phyloP scores from a whole-genome alignment of 2,113 vertebrate genomes.

The Saccopteryx leptura region DNA sequence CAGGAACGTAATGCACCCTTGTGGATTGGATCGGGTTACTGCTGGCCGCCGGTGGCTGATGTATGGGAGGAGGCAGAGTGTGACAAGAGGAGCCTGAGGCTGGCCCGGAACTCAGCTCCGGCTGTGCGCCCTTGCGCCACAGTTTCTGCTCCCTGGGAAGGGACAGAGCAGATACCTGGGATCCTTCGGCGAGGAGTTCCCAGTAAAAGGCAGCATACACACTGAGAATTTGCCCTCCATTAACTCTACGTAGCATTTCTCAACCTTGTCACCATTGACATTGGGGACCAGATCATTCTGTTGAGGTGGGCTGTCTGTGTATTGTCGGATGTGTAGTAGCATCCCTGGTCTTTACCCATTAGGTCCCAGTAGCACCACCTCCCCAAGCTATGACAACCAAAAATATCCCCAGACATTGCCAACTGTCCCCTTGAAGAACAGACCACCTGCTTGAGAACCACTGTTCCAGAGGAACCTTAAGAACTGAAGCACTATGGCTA shows the following conservation, averaged over 20 bases:
- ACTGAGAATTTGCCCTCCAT: neutral
- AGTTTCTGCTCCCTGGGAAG: fast-evolving
- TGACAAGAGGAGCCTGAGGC: fast-evolving
- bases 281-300: neutral
- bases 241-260: neutral
- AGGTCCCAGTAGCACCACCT: neutral
- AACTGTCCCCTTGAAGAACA: neutral
- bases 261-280: neutral
- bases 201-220: neutral
- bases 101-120: fast-evolving
- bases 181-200: neutral
- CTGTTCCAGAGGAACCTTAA: neutral
- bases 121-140: neutral
- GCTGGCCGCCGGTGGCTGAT: fast-evolving
- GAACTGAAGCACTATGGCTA: fast-evolving
- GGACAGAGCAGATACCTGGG: neutral
- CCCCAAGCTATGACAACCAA: neutral
- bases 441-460: neutral
- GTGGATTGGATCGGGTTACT: fast-evolving
- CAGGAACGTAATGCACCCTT: too few species aligned
- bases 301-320: too few species aligned
- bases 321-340: fast-evolving
- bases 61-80: fast-evolving
- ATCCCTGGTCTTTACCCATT: neutral
- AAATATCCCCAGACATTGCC: neutral